phyloP scores from a whole-genome alignment of 2,888 invertebrate genomes.

The Drosophila leonis region DNA sequence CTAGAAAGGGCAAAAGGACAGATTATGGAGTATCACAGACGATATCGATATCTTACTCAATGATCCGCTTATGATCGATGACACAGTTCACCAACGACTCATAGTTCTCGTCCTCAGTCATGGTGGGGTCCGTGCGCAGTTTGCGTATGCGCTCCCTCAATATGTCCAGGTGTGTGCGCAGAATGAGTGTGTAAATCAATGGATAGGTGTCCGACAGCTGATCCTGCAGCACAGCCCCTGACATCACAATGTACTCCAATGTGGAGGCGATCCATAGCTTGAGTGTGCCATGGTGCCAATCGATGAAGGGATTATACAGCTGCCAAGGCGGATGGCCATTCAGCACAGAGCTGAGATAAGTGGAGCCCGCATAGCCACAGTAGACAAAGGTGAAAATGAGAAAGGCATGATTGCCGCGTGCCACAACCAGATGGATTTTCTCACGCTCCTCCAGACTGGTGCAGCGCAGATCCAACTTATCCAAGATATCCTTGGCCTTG shows the following conservation, averaged over 20 bases:
- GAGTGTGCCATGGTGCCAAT: conserved; percentile 60
- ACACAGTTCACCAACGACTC: conserved; percentile 70
- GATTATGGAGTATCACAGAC: not conserved
- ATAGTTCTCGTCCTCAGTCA: conserved; percentile 61
- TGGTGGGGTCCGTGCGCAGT: conserved; percentile 44
- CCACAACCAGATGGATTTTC: conserved; percentile 61
- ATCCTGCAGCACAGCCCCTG: conserved; percentile 65
- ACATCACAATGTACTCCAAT: conserved; percentile 64
- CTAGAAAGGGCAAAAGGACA: conserved; percentile 17
- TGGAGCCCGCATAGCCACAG: conserved; percentile 59
- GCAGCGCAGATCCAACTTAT: conserved; percentile 65
- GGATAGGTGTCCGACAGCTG: conserved; percentile 69
- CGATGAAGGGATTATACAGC: conserved; percentile 69
- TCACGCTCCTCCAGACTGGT: conserved; percentile 50
- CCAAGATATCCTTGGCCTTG: conserved; percentile 55
- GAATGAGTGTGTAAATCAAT: conserved; percentile 59
- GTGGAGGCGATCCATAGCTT: conserved; percentile 59
- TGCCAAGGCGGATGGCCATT: conserved; percentile 71
- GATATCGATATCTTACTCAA: conserved; percentile 49
- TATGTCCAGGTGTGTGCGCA: conserved; percentile 68
- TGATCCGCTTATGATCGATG: conserved; percentile 72
- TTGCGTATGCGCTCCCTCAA: conserved; percentile 59
- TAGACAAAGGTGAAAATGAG: conserved; percentile 65
- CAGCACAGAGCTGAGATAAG: conserved; percentile 59
- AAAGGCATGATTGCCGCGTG: conserved; percentile 56